Percentiles rank a stretch among this genome's conserved stretches.
Evolutionary conservation across 2,888 invertebrate species (phyloP).

Genomic region (Pandemis corylana): DNA sequence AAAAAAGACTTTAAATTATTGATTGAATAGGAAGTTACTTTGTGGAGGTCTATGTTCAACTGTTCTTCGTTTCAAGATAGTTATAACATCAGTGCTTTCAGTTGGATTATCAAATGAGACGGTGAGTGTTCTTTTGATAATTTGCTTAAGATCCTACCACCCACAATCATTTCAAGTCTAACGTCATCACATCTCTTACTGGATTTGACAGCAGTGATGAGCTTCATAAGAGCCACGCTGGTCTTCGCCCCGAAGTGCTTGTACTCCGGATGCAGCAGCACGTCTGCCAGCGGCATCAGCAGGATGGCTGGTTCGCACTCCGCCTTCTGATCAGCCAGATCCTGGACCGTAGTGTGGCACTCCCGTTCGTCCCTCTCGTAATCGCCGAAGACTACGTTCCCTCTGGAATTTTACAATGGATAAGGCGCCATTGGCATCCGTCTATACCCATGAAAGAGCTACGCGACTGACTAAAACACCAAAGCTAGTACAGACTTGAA

Average conservation of each 20-base stretch:
- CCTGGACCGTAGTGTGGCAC: constrained; percentile 56
- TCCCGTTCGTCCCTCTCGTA: constrained; percentile 74
- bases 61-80: too few relatives aligned
- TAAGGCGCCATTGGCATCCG: neutral
- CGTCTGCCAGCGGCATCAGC: constrained; percentile 73
- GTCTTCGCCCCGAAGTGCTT: constrained; percentile 68
- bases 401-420: constrained; percentile 51
- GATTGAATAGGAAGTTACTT: too few relatives aligned
- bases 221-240: constrained; percentile 69
- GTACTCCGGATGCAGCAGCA: constrained; percentile 74
- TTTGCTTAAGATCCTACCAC: too few relatives aligned
- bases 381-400: constrained; percentile 72
- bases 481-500: too few relatives aligned
- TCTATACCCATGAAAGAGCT: neutral
- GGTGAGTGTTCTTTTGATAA: too few relatives aligned
- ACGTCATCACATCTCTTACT: constrained; percentile 51
- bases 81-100: too few relatives aligned
- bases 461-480: too few relatives aligned
- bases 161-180: neutral
- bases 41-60: too few relatives aligned
- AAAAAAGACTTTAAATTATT: too few relatives aligned
- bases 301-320: constrained; percentile 68
- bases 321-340: constrained; percentile 54
- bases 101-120: too few relatives aligned
- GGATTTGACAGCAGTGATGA: constrained; percentile 64